Percentiles rank a stretch among this genome's conserved stretches.
Conservation (phyloP, 2,797 vertebrate genomes). For the Miichthys miiuy region DNA sequence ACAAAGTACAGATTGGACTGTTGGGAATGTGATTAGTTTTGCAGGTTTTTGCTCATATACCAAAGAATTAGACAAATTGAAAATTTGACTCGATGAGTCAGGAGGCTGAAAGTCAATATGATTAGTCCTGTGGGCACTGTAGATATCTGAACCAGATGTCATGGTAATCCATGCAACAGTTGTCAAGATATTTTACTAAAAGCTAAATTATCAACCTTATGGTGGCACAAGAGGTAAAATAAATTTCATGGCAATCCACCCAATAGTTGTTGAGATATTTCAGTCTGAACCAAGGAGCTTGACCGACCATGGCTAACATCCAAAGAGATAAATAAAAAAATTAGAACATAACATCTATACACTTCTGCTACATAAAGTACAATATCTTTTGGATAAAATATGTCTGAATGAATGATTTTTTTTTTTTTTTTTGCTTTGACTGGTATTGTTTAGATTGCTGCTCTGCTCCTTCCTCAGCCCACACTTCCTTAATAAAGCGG, state of each 20-base stretch:
- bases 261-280: not conserved
- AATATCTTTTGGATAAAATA: not conserved
- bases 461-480: conserved; percentile 31
- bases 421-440: not conserved
- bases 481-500: conserved; percentile 35
- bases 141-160: no score
- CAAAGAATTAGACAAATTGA: no score
- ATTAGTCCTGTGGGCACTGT: not conserved
- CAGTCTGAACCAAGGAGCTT: not conserved
- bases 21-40: not conserved
- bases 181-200: no score
- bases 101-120: no score
- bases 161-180: no score
- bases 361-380: not conserved
- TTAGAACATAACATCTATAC: not conserved
- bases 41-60: not conserved
- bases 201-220: no score
- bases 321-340: not conserved
- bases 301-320: not conserved
- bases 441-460: conserved; percentile 3
- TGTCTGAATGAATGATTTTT: not conserved
- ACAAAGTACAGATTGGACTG: not conserved
- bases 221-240: no score
- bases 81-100: no score
- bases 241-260: no score